Evolutionary conservation across 1,140 invertebrate species (phyloP).

Genomic region (Onthophagus taurus): DNA sequence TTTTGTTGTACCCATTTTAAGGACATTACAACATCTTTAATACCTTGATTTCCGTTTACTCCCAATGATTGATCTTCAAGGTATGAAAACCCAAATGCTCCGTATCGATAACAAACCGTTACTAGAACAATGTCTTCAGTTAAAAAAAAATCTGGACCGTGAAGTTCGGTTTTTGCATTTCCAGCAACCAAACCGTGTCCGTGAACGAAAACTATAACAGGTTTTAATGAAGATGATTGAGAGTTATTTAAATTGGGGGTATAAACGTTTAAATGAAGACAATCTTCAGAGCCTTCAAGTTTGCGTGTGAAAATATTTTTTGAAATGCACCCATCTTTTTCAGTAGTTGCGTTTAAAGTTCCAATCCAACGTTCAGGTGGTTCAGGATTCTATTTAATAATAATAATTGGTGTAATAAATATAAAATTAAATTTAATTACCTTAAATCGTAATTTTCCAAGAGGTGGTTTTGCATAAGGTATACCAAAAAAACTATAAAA

Average conservation of each 20-base stretch:
- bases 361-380: slow-evolving; percentile 46
- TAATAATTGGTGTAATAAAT: too few species aligned
- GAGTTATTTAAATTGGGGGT: too few species aligned
- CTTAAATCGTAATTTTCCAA: slow-evolving; percentile 18
- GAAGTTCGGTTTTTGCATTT: slow-evolving; percentile 42
- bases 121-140: slow-evolving; percentile 44
- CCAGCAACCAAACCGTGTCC: slow-evolving; percentile 50
- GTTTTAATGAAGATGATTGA: too few species aligned
- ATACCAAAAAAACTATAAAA: slow-evolving; percentile 19
- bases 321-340: slow-evolving; percentile 39
- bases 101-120: slow-evolving; percentile 41
- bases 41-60: slow-evolving; percentile 8
- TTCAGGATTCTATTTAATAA: slow-evolving; percentile 36
- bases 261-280: slow-evolving; percentile 74
- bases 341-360: slow-evolving; percentile 41
- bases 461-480: slow-evolving; percentile 18
- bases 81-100: slow-evolving; percentile 34
- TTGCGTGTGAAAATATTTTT: slow-evolving; percentile 35
- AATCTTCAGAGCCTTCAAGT: slow-evolving; percentile 56
- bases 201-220: slow-evolving; percentile 58
- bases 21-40: slow-evolving; percentile 12
- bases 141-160: slow-evolving; percentile 52
- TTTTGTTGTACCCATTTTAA: slow-evolving; percentile 49
- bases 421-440: too few species aligned
- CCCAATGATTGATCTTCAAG: slow-evolving; percentile 10